Percentiles rank a stretch among this genome's conserved stretches.
Evolutionary conservation across 1,140 invertebrate species (phyloP).

Genomic region (Pentalonia nigronervosa): DNA sequence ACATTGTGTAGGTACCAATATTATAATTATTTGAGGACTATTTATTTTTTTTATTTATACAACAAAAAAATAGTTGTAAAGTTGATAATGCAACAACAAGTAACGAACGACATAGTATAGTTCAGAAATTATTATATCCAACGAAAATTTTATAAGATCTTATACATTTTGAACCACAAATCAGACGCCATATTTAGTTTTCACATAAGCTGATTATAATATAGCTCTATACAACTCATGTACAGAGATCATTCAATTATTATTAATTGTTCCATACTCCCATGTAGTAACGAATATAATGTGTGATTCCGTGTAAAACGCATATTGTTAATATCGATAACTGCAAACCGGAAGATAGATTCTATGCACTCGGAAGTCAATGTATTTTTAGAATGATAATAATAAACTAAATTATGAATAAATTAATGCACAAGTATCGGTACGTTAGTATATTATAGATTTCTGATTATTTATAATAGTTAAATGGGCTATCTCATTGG

Average conservation of each 20-base stretch:
- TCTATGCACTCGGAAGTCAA: slow-evolving; percentile 11
- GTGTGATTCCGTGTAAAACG: not conserved
- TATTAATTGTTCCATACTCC: not conserved
- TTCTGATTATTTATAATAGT: not conserved
- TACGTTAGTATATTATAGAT: not conserved
- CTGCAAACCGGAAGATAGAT: not conserved
- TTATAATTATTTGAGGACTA: not conserved
- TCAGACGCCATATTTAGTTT: not conserved
- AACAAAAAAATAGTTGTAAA: not conserved
- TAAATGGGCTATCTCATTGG: too few relatives aligned
- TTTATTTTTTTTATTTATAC: too few relatives aligned
- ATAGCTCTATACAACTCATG: not conserved
- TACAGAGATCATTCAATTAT: not conserved
- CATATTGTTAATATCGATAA: not conserved
- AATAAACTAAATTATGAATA: not conserved
- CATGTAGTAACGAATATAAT: not conserved
- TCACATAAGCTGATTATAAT: not conserved
- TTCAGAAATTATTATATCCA: not conserved
- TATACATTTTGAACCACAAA: not conserved
- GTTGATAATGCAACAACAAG: not conserved
- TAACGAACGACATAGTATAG: not conserved
- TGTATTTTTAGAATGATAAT: not conserved
- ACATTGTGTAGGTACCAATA: not conserved
- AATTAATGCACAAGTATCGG: not conserved
- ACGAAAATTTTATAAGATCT: not conserved